These are phyloP conservation scores for Peromyscus melanophrys DNA, from an alignment of 2,797 vertebrate genomes.

Conservation along the genomic window DNA sequence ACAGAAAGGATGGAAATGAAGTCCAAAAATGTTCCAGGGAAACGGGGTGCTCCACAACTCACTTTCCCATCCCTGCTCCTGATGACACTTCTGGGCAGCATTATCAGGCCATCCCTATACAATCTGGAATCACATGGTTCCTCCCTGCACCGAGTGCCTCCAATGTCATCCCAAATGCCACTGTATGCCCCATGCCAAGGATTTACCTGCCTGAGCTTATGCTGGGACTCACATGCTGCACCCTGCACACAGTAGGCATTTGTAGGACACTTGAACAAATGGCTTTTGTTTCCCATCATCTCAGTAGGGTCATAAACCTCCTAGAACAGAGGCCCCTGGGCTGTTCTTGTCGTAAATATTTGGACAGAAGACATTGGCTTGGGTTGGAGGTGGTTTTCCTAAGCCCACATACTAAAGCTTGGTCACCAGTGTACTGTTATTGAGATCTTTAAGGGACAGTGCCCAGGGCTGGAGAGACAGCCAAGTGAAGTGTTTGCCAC, in stretches of 20 bases:
- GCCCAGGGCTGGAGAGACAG: no score
- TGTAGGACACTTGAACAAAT: neutral
- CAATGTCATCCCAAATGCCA: neutral
- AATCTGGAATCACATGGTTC: neutral
- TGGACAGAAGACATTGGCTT: neutral
- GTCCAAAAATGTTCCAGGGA: neutral
- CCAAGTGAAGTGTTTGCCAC: neutral
- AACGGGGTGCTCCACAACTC: neutral
- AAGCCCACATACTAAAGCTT: neutral
- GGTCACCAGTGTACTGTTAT: no score
- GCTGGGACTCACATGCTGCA: neutral
- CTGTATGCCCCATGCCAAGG: neutral
- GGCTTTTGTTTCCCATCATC: neutral
- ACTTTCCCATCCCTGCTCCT: neutral
- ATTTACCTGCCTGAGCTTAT: neutral
- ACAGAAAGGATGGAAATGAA: neutral
- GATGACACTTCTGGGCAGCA: neutral
- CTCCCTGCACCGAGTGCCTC: no score
- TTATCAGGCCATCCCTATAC: neutral
- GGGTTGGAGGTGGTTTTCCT: neutral
- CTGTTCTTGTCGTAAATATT: neutral
- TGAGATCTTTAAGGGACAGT: neutral
- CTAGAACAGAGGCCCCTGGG: neutral
- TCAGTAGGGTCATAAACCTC: neutral
- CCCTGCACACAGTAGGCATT: neutral